Conservation (phyloP, 2,797 vertebrate species). For the Otolemur crassicaudatus region DNA sequence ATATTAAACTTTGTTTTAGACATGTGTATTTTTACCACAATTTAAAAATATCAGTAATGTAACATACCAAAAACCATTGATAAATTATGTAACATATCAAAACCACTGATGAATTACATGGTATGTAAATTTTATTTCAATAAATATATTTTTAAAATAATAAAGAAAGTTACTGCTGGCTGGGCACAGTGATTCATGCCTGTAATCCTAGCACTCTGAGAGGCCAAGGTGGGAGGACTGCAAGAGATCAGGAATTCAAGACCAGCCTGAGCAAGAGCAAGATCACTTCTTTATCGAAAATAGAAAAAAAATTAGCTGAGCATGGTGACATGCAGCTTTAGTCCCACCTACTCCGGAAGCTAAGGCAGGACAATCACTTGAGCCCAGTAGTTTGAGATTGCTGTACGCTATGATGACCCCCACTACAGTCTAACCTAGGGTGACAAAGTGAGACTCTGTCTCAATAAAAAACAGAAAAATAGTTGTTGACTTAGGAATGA, state of each 20-base stretch:
- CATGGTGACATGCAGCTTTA: not conserved
- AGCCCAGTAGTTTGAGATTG: not conserved
- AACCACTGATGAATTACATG: slow-evolving; percentile 1
- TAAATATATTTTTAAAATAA: not conserved
- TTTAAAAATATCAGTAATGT: slow-evolving; percentile 20
- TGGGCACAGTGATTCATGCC: too few species aligned
- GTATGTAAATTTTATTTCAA: slow-evolving; percentile 8
- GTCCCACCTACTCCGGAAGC: not conserved
- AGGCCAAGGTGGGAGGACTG: not conserved
- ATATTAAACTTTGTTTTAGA: slow-evolving; percentile 5
- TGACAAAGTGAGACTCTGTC: not conserved
- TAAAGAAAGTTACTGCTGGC: not conserved
- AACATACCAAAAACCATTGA: not conserved
- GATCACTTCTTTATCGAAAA: not conserved
- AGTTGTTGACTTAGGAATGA: slow-evolving; percentile 3
- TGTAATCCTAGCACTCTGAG: too few species aligned
- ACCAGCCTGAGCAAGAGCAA: not conserved
- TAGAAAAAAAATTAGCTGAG: not conserved
- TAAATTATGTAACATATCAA: not conserved
- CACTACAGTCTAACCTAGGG: not conserved
- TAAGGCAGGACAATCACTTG: not conserved
- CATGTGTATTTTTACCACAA: not conserved
- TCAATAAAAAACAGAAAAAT: not conserved
- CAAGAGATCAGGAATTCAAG: not conserved
- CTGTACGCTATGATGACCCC: not conserved